These are phyloP conservation scores for Pteronura brasiliensis DNA, from an alignment of 2,113 vertebrate genomes.

Conservation along the genomic window DNA sequence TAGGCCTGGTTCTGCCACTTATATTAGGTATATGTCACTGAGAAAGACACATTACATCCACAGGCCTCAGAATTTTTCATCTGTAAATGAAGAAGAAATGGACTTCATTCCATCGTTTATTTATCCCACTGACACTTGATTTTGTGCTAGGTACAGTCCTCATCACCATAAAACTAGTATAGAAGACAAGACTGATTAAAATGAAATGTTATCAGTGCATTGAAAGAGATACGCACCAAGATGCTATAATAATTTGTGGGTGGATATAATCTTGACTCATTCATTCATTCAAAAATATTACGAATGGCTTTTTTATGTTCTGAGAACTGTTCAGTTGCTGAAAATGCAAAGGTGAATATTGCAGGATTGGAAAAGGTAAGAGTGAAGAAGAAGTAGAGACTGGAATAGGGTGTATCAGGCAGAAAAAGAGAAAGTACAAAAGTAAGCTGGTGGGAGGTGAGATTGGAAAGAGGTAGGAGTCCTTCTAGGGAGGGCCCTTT, in stretches of 20 bases:
- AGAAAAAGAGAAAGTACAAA: neutral
- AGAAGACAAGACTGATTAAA: constrained; percentile 4
- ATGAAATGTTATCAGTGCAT: neutral
- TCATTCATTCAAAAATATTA: neutral
- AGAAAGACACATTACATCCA: neutral
- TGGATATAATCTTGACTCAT: neutral
- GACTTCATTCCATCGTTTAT: neutral
- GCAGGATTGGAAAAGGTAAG: neutral
- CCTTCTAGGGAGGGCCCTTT: neutral
- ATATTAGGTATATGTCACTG: neutral
- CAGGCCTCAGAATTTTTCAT: neutral
- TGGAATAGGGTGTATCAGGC: neutral
- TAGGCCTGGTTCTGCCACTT: neutral
- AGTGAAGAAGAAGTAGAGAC: neutral
- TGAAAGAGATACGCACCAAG: neutral
- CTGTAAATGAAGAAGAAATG: neutral
- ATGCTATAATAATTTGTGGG: neutral
- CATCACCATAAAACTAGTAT: neutral
- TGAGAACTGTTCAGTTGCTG: neutral
- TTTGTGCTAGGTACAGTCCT: neutral
- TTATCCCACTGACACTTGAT: neutral
- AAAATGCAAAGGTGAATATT: neutral
- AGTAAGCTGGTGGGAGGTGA: neutral
- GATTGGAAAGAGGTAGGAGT: neutral
- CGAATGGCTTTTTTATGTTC: neutral